Conservation (phyloP, 2,113 vertebrate species). For the Sebastes fasciatus region DNA sequence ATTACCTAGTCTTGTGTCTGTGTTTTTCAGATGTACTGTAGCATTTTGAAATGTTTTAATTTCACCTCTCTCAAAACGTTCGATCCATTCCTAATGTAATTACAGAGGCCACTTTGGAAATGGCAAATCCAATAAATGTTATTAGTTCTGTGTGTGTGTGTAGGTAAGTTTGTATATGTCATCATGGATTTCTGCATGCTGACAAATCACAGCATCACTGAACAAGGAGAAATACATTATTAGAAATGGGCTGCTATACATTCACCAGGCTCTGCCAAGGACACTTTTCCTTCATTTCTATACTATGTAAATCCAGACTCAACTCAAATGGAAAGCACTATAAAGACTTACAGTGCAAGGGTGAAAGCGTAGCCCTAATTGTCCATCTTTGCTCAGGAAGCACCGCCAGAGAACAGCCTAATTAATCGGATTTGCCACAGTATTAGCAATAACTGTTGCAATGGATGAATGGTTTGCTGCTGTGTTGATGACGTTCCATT, state of each 20-base stretch:
- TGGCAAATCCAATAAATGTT: neutral
- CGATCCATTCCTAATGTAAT: neutral
- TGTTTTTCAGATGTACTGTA: slow-evolving; percentile 19
- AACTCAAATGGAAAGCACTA: neutral
- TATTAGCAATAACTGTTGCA: slow-evolving; percentile 50
- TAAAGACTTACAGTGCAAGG: neutral
- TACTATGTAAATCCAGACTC: neutral
- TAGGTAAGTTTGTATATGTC: neutral
- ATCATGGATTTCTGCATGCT: neutral
- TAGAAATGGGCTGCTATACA: slow-evolving; percentile 1
- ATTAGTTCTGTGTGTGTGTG: neutral
- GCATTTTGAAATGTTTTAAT: slow-evolving; percentile 27
- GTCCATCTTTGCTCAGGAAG: slow-evolving; percentile 39
- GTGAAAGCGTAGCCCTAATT: slow-evolving; percentile 34
- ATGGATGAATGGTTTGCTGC: slow-evolving; percentile 48
- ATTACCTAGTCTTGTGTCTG: slow-evolving; percentile 11
- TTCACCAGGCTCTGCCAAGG: slow-evolving; percentile 1
- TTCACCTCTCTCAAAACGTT: slow-evolving; percentile 1
- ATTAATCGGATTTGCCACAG: slow-evolving; percentile 66
- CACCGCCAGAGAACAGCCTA: slow-evolving; percentile 25
- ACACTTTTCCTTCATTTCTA: neutral
- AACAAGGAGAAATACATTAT: neutral
- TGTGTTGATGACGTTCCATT: slow-evolving; percentile 43
- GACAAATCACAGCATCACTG: neutral
- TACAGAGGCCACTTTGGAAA: neutral